Base-by-base conservation (phyloP, 2,113 vertebrate species). In the Cyanoderma ruficeps region DNA sequence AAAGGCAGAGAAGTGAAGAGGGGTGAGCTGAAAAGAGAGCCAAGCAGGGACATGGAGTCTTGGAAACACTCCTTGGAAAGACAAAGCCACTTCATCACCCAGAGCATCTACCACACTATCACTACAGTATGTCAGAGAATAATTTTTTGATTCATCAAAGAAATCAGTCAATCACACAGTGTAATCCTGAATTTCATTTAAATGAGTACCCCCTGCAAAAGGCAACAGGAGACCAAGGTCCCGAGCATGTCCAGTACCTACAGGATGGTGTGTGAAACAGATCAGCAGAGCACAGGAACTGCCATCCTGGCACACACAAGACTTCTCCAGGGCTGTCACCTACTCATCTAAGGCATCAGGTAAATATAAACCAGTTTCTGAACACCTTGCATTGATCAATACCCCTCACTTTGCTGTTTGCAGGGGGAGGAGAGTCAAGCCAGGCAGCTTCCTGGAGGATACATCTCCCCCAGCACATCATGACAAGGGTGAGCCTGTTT, bases 41-140 rank as follows among this genome's bases (percentile, higher is more conserved):
- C 1, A 3, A 76, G 31, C 1, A 67, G 24, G 49, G 15, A 52
- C 24, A 23, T 0, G 2, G 33, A 57, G 35, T 7, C 53, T 24
- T 68, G 55, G n/a, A 74, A 81, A 46, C 4, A 16, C 2, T 10
- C 16, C 28, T 25, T 16, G 30, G 59, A 23, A 87, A 72, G 16
- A n/a, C n/a, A 17, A 60, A 55, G 30, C 30, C 35, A 39, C 18
- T 72, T 81, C 53, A 57, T 7, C 37, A 30, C 2, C 17, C 49
- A 77, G 49, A 55, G 9, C 13, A 61, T 35, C 46, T 37, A 56
- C 22, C 42, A 49, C 3, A 5, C 49, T 59, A 24, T 35, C 22
- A 22, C 28, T 50, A 27, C 4, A 41, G 11, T 11, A 67, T 63
- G 13, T n/a, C 13, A 52, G 59, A 67, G 64, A 64, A 60, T 9